phyloP scores from a whole-genome alignment of 2,797 vertebrate genomes.

The Sebastes iracundus region DNA sequence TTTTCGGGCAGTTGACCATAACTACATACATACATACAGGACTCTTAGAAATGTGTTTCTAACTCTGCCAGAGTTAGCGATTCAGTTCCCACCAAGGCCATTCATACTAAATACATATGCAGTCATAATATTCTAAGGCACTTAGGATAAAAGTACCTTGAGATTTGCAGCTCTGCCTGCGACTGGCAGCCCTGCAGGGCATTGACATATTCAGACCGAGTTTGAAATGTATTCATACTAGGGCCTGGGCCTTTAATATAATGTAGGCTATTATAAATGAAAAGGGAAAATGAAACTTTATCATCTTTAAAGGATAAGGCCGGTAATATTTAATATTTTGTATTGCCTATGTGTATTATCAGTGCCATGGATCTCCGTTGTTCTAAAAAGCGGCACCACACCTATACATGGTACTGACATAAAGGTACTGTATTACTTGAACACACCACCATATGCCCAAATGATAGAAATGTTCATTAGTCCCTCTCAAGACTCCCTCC shows the following conservation, averaged over 20 bases:
- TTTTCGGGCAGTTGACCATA: neutral
- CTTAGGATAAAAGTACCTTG: neutral
- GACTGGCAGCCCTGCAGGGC: neutral
- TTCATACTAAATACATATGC: neutral
- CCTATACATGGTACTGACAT: neutral
- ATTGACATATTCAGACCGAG: neutral
- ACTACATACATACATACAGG: neutral
- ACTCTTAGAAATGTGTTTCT: neutral
- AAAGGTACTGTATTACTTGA: conserved; percentile 11
- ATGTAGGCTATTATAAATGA: neutral
- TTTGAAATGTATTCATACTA: neutral
- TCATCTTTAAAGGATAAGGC: neutral
- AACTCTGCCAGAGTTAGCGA: neutral
- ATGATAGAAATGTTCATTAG: conserved; percentile 56
- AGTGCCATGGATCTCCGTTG: neutral
- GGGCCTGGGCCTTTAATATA: neutral
- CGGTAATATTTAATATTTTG: neutral
- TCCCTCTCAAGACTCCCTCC: conserved; percentile 4
- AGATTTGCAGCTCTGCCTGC: neutral
- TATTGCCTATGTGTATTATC: neutral
- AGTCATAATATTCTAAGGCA: neutral
- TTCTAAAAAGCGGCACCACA: neutral
- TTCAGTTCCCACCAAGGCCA: neutral
- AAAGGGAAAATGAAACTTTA: no score
- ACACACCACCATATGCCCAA: conserved; percentile 21